These are phyloP conservation scores for Luidia sarsii DNA, from an alignment of 53 echinoderm and acorn worm species.

Conservation along the genomic window DNA sequence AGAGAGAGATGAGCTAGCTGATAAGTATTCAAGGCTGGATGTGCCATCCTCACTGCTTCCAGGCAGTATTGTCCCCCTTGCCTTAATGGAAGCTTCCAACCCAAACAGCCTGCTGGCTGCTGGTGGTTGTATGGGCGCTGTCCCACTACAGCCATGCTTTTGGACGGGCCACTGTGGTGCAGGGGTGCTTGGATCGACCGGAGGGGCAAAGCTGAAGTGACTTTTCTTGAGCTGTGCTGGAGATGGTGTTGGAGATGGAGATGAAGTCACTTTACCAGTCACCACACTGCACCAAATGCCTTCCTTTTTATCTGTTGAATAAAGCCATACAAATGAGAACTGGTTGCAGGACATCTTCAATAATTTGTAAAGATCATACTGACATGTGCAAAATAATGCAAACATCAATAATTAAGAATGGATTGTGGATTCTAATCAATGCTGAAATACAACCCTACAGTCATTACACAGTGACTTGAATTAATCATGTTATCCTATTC, in stretches of 20 bases:
- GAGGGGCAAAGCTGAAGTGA: not conserved
- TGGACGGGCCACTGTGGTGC: conserved; percentile 35
- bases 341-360: too few relatives aligned
- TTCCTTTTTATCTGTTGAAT: conserved; percentile 21
- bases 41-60: conserved; percentile 2
- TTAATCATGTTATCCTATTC: too few relatives aligned
- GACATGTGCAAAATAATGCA: too few relatives aligned
- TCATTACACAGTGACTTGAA: too few relatives aligned
- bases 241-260: not conserved
- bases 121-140: conserved; percentile 10
- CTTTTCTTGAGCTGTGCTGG: not conserved
- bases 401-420: too few relatives aligned
- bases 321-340: too few relatives aligned
- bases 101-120: not conserved
- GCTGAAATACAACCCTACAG: too few relatives aligned
- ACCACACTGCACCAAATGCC: conserved; percentile 58
- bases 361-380: too few relatives aligned
- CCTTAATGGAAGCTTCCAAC: not conserved
- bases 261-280: conserved; percentile 37
- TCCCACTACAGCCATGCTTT: conserved; percentile 21
- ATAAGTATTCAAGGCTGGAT: conserved; percentile 16
- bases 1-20: conserved; percentile 22
- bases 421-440: too few relatives aligned
- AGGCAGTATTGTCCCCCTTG: not conserved
- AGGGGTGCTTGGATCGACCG: conserved; percentile 21